Base-by-base conservation (phyloP, 2,888 invertebrate genomes). In the Perithous albicinctus region DNA sequence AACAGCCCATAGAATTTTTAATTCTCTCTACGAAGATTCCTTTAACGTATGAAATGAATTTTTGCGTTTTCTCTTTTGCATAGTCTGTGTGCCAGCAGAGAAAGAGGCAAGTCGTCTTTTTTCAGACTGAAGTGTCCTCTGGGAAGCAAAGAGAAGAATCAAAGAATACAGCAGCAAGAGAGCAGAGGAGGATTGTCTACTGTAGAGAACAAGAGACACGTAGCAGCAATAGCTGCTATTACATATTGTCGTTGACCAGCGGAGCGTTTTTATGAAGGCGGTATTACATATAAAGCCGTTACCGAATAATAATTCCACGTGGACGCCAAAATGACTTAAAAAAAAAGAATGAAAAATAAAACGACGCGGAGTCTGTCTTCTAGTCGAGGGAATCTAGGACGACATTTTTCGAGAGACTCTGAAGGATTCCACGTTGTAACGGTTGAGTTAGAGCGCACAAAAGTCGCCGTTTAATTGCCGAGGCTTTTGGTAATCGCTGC, bases 401-500 rank as follows among this genome's bases (percentile, higher is more conserved):
- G 23, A 3, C 35, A 18, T 29, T 72, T 73, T 73, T 26, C 23
- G 10, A 48, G 59, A 46, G n/a, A n/a, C n/a, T n/a, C 73, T 12
- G 7, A 5, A 54, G 29, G 43, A 46, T 46, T 20, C 12, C 43
- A 6, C 15, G n/a, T 23, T 54, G 41, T 72, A 72, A 59, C 72
- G 72, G 72, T 56, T 38, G 54, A 41, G 32, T 43, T 10, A 0
- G 0, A 5, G 3, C 43, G 32, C 41, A 29, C 6, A 48, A 61
- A 59, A 51, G 4, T 56, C 38, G n/a, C 4, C 29, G 29, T 80
- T 73, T 73, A 80, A 73, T 80, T 77, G 73, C 77, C 61, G 8
- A 51, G 80, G 38, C 43, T 80, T 77, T 80, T 63, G 77, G 73
- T 61, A 54, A 80, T 61, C 51, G 46, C 48, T 35, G 46, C 43